Evolutionary conservation across 2,888 invertebrate genomes (phyloP).

Genomic region (Eilema caniola): DNA sequence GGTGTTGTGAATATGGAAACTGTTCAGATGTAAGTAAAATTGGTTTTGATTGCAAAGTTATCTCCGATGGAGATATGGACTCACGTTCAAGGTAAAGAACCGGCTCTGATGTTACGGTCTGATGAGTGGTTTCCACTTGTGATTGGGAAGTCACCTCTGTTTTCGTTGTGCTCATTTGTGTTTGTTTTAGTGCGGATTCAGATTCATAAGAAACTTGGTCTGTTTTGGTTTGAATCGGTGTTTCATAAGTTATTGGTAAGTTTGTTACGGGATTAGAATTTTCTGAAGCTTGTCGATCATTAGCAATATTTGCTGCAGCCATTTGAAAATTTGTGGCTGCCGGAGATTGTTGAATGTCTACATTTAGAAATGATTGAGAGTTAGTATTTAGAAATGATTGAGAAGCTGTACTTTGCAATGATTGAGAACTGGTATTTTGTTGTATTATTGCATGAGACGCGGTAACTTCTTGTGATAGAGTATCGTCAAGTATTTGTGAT

Average conservation of each 20-base stretch:
- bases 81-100: neutral
- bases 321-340: neutral
- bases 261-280: too few species aligned
- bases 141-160: too few species aligned
- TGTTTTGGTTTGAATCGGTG: too few species aligned
- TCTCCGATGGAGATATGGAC: neutral
- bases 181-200: too few species aligned
- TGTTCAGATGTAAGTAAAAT: too few species aligned
- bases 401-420: neutral
- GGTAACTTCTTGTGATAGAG: neutral
- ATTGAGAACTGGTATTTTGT: neutral
- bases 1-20: neutral
- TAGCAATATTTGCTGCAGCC: too few species aligned
- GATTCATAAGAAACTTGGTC: too few species aligned
- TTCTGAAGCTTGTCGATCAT: neutral
- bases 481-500: neutral
- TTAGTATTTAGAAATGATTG: neutral
- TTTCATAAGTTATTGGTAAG: too few species aligned
- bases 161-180: too few species aligned
- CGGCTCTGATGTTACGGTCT: too few species aligned
- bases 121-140: too few species aligned
- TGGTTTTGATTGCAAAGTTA: neutral
- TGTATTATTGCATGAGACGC: neutral
- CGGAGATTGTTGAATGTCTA: neutral
- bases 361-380: neutral